phyloP scores from a whole-genome alignment of 2,797 vertebrate genomes.

The Meda fulgida region DNA sequence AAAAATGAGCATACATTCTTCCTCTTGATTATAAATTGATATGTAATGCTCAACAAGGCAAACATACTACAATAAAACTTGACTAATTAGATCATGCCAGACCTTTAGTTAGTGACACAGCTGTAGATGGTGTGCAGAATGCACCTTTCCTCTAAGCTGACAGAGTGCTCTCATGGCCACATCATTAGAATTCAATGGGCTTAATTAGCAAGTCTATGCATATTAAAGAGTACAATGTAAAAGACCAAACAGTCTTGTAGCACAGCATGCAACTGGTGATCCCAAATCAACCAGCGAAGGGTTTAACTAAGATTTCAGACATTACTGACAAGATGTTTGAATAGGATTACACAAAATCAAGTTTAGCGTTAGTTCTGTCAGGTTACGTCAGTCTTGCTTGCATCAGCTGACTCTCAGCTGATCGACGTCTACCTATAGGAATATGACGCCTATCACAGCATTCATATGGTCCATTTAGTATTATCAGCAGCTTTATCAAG shows the following conservation, averaged over 20 bases:
- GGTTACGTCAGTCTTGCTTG: not conserved
- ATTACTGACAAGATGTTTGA: constrained; percentile 57
- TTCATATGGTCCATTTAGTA: too few species aligned
- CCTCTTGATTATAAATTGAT: not conserved
- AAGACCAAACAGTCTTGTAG: constrained; percentile 65
- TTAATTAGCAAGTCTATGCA: constrained; percentile 78
- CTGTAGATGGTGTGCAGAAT: constrained; percentile 5
- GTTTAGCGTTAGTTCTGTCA: constrained; percentile 16
- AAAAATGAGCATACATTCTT: not conserved
- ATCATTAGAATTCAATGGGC: constrained; percentile 75
- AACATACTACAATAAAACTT: constrained; percentile 33
- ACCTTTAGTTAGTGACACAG: constrained; percentile 22
- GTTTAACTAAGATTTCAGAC: constrained; percentile 64
- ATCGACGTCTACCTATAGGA: not conserved
- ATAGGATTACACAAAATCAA: constrained; percentile 56
- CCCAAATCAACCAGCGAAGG: constrained; percentile 60
- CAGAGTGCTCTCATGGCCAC: constrained; percentile 65
- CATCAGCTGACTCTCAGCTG: not conserved
- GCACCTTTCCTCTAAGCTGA: constrained; percentile 44
- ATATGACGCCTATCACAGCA: too few species aligned
- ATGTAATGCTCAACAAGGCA: not conserved
- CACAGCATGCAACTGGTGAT: constrained; percentile 65
- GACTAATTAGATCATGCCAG: constrained; percentile 7
- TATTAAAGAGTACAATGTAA: constrained; percentile 74
- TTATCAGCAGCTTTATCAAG: too few species aligned